These are phyloP conservation scores for Cyrtodaria siliqua DNA, from an alignment of 2,888 invertebrate genomes.

Conservation along the genomic window DNA sequence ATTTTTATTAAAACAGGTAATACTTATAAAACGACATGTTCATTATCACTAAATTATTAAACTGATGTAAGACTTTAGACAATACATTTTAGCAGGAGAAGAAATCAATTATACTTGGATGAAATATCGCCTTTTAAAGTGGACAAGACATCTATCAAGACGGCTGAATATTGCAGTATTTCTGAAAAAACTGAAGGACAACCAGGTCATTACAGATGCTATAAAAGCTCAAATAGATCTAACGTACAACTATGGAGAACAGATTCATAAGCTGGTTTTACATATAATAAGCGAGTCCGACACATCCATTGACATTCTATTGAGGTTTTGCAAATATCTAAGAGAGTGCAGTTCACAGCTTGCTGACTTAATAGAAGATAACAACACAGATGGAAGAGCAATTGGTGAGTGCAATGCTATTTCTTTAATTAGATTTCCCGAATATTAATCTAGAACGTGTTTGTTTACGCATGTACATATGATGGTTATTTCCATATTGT, in stretches of 20 bases:
- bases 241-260: constrained; percentile 17
- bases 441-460: too few species aligned
- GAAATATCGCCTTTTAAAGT: constrained; percentile 17
- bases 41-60: too few species aligned
- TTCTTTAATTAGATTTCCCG: too few species aligned
- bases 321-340: constrained; percentile 16
- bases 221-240: constrained; percentile 3
- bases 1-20: too few species aligned
- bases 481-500: too few species aligned
- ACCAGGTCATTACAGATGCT: constrained; percentile 11
- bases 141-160: constrained; percentile 22
- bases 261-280: constrained; percentile 19
- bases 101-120: neutral
- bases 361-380: constrained; percentile 29
- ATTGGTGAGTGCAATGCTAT: constrained; percentile 17
- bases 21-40: too few species aligned
- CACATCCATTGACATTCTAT: constrained; percentile 11
- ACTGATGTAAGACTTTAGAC: too few species aligned
- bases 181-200: constrained; percentile 15
- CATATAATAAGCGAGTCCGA: constrained; percentile 3
- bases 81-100: constrained; percentile 1
- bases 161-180: constrained; percentile 14
- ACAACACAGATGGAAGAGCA: constrained; percentile 11
- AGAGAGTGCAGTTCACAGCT: constrained; percentile 4
- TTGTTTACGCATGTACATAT: too few species aligned